phyloP scores from a whole-genome alignment of 2,113 vertebrate species.

The Semicossyphus pulcher region DNA sequence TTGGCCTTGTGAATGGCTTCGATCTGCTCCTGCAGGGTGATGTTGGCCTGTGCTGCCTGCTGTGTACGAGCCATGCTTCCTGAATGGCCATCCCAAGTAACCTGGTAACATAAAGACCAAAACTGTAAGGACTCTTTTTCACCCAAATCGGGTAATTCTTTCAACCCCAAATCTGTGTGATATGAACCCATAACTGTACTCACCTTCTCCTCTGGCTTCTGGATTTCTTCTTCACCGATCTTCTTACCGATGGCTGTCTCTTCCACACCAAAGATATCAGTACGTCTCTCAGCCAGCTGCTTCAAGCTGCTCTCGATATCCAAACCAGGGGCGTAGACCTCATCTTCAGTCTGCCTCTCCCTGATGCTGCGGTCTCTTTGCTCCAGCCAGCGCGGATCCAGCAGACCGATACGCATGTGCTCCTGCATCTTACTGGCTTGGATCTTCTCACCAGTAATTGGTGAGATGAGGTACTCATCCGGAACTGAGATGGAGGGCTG shows the following conservation, averaged over 20 bases:
- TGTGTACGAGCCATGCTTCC: constrained; percentile 99
- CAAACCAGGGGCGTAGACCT: constrained; percentile 96
- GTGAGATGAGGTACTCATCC: constrained; percentile 97
- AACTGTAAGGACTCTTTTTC: background rate
- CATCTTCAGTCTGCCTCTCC: constrained; percentile 96
- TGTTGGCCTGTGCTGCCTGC: constrained; percentile 98
- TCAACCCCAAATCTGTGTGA: too few species aligned
- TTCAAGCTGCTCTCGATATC: constrained; percentile 99
- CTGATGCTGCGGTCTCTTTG: constrained; percentile 95
- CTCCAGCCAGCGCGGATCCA: constrained; percentile 98
- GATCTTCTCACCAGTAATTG: constrained; percentile 98
- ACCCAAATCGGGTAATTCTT: background rate
- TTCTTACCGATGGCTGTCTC: constrained; percentile 99
- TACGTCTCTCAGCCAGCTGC: constrained; percentile 98
- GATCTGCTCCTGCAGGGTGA: constrained; percentile 99
- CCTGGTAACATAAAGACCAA: constrained; percentile 75
- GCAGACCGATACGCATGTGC: constrained; percentile 97
- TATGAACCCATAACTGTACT: constrained; percentile 7
- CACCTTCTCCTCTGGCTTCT: constrained; percentile 99
- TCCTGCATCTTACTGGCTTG: constrained; percentile 99
- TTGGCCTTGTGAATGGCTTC: constrained; percentile 99
- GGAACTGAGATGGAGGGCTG: constrained; percentile 82
- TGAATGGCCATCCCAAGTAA: constrained; percentile 98
- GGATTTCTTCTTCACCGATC: constrained; percentile 99
- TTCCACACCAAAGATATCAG: constrained; percentile 98